phyloP scores from a whole-genome alignment of 2,797 vertebrate species.

The Dryobates pubescens region DNA sequence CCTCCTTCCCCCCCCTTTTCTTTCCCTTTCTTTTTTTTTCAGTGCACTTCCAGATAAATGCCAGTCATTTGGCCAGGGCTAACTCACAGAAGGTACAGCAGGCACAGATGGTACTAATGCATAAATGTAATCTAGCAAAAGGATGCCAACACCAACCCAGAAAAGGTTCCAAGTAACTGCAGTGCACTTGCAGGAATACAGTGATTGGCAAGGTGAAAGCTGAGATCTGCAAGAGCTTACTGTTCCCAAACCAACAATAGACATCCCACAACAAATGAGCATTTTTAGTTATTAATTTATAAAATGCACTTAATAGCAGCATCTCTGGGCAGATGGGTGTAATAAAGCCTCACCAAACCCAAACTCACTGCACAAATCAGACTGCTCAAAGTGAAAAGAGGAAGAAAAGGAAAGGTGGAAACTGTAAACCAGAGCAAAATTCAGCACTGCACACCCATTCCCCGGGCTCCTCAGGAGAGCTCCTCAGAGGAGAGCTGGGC shows the following conservation, averaged over 20 bases:
- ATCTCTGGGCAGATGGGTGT: not conserved
- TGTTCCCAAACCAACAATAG: constrained; percentile 77
- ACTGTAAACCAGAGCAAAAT: not conserved
- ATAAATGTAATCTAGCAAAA: constrained; percentile 98
- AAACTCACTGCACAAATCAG: not conserved
- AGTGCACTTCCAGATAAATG: constrained; percentile 90
- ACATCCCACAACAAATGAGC: constrained; percentile 71
- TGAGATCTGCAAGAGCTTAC: constrained; percentile 75
- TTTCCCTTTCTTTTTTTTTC: constrained; percentile 58
- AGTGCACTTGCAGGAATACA: constrained; percentile 83
- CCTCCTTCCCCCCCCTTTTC: not conserved
- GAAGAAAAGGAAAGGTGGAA: not conserved
- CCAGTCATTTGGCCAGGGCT: constrained; percentile 93
- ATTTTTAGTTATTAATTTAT: constrained; percentile 74
- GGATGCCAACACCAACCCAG: constrained; percentile 89
- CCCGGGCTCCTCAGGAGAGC: not conserved
- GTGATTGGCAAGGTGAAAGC: constrained; percentile 86
- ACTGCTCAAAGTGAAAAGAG: not conserved
- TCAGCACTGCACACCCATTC: not conserved
- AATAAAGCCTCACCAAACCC: not conserved
- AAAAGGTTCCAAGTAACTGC: constrained; percentile 94
- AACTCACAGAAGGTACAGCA: constrained; percentile 95
- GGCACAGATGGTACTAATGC: constrained; percentile 99
- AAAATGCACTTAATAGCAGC: constrained; percentile 41
- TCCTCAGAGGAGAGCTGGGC: not conserved